Evolutionary conservation across 2,113 vertebrate species (phyloP).

Genomic region (Lamprologus lemairii): DNA sequence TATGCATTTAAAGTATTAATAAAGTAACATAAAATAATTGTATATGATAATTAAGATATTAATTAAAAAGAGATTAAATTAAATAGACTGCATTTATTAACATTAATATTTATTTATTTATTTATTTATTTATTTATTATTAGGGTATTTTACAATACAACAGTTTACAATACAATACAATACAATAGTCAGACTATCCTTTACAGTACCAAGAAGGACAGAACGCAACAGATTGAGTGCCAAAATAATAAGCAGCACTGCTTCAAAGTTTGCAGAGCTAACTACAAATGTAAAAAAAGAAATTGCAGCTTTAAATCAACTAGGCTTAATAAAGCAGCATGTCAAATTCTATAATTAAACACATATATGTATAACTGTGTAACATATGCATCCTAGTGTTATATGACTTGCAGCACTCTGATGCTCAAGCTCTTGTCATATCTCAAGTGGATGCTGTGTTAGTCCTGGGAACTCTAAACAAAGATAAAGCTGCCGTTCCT

Average conservation of each 20-base stretch:
- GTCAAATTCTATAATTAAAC: not conserved
- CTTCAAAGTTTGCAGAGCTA: not conserved
- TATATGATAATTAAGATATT: not conserved
- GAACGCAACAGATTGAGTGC: not conserved
- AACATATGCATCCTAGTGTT: not conserved
- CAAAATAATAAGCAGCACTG: not conserved
- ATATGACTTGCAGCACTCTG: constrained; percentile 7
- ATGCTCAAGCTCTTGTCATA: constrained; percentile 51
- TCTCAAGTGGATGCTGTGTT: constrained; percentile 73
- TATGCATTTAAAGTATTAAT: not conserved
- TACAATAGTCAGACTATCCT: not conserved
- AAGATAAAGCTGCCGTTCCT: constrained; percentile 62
- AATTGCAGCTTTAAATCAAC: not conserved
- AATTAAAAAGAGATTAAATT: not conserved
- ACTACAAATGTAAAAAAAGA: not conserved
- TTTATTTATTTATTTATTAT: not conserved
- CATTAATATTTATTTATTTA: not conserved
- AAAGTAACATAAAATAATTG: not conserved
- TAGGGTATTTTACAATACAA: not conserved
- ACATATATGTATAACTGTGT: not conserved
- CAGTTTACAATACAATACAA: not conserved
- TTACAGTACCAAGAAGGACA: not conserved
- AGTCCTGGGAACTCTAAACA: constrained; percentile 61
- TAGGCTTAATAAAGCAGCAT: not conserved
- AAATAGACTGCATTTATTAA: not conserved